Evolutionary conservation across 2,888 invertebrate genomes (phyloP).

Genomic region (Esperia sulphurella): DNA sequence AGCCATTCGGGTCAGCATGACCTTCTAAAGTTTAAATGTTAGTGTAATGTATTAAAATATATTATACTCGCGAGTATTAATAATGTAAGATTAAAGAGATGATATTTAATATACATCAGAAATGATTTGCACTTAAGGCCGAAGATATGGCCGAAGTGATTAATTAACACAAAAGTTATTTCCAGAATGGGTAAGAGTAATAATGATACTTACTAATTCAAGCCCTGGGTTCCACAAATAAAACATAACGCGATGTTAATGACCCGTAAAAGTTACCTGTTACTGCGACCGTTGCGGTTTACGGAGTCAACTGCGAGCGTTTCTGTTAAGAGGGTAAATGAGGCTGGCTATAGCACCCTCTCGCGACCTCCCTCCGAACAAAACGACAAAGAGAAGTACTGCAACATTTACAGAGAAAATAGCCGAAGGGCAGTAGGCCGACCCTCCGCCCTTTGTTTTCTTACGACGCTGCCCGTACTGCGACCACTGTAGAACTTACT

Average conservation of each 20-base stretch:
- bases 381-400: constrained; percentile 59
- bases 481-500: constrained; percentile 33
- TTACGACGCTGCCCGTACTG: constrained; percentile 38
- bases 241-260: constrained; percentile 60
- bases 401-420: constrained; percentile 67
- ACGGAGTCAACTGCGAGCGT: constrained; percentile 50
- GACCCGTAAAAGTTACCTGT: constrained; percentile 60
- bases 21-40: background rate
- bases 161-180: background rate
- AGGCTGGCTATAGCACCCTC: constrained; percentile 55
- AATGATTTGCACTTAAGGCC: no score
- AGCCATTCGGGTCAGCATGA: constrained; percentile 29
- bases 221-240: constrained; percentile 40
- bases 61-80: no score
- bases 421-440: constrained; percentile 57
- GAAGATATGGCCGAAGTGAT: no score
- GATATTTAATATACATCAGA: no score
- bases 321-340: constrained; percentile 55
- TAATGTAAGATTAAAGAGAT: no score
- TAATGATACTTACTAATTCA: constrained; percentile 16
- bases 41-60: constrained; percentile 10
- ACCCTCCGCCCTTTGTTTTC: constrained; percentile 67
- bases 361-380: constrained; percentile 52
- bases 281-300: constrained; percentile 48
- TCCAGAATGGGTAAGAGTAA: no score